These are phyloP conservation scores for Strix uralensis DNA, from an alignment of 2,113 vertebrate species.

Conservation along the genomic window DNA sequence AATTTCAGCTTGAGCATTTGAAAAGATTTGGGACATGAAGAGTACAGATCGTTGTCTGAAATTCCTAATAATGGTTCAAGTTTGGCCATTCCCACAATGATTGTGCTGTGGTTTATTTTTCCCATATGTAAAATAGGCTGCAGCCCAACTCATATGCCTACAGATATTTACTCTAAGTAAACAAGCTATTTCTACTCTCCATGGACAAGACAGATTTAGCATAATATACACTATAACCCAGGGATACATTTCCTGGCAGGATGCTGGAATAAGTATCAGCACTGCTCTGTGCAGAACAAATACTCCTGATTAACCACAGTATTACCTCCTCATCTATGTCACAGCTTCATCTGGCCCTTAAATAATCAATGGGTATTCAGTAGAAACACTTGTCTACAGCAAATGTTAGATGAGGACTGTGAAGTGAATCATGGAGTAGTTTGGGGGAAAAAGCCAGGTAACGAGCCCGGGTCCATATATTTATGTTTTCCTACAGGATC, in stretches of 20 bases:
- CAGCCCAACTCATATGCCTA: not conserved
- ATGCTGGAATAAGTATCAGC: not conserved
- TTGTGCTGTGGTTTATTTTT: not conserved
- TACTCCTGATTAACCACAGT: not conserved
- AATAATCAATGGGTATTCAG: not conserved
- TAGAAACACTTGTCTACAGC: not conserved
- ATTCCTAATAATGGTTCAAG: not conserved
- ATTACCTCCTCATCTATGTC: not conserved
- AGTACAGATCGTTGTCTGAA: not conserved
- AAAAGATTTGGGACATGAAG: not conserved
- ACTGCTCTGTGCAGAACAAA: not conserved
- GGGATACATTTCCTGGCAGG: not conserved
- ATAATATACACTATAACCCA: not conserved
- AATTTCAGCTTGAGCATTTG: not conserved
- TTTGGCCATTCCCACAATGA: not conserved
- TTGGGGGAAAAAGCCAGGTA: rapidly evolving
- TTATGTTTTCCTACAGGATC: not conserved
- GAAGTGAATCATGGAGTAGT: not conserved
- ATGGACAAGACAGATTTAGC: not conserved
- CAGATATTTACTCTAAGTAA: conserved; percentile 20
- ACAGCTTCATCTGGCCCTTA: not conserved
- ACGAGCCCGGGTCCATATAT: not conserved
- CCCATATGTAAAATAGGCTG: not conserved
- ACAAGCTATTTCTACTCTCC: not conserved
- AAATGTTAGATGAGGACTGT: not conserved